A percentile compares a stretch with the other conserved stretches of the same genome.
Evolutionary conservation across 2,888 invertebrate genomes (phyloP).

Genomic region (Orthosia cruda): DNA sequence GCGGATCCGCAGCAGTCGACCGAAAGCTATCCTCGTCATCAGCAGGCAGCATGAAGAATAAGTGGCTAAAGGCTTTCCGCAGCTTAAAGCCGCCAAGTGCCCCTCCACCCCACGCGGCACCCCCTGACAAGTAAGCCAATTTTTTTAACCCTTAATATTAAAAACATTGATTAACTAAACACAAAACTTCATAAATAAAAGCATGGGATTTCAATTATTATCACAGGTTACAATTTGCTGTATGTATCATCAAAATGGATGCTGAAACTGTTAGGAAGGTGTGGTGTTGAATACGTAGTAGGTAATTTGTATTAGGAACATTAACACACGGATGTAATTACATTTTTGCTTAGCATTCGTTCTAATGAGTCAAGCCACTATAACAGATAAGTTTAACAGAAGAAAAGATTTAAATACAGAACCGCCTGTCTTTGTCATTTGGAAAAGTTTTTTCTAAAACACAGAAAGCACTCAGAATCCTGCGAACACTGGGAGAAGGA

Average conservation of each 20-base stretch:
- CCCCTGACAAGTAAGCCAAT: constrained; percentile 87
- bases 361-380: constrained; percentile 6
- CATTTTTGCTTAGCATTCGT: constrained; percentile 13
- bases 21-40: constrained; percentile 97
- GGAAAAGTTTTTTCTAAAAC: not conserved
- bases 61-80: constrained; percentile 99
- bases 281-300: constrained; percentile 40
- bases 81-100: constrained; percentile 96
- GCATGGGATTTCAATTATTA: constrained; percentile 57
- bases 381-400: not conserved
- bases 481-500: constrained; percentile 35
- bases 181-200: constrained; percentile 55
- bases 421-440: not conserved
- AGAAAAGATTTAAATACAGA: not conserved
- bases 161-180: constrained; percentile 43
- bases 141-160: constrained; percentile 5
- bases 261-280: constrained; percentile 32
- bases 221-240: constrained; percentile 62
- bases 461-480: constrained; percentile 21
- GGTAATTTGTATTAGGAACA: constrained; percentile 1
- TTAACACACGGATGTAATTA: constrained; percentile 4
- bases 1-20: constrained; percentile 94
- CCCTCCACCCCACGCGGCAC: constrained; percentile 88
- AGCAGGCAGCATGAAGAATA: constrained; percentile 98
- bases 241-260: constrained; percentile 65